Evolutionary conservation across 2,113 vertebrate species (phyloP).

Genomic region (Lynx canadensis): DNA sequence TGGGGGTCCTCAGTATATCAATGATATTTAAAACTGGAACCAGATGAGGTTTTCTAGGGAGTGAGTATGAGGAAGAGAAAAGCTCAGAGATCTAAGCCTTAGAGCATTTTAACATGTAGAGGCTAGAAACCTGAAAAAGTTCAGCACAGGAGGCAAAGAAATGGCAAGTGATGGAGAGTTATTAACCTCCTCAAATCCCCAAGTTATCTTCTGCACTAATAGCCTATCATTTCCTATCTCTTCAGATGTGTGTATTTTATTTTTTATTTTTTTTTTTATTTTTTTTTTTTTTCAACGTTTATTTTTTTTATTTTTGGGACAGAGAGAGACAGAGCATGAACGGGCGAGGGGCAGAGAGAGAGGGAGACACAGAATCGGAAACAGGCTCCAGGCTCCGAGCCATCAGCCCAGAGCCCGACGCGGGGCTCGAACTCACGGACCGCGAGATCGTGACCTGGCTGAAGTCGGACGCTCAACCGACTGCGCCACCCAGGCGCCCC

Average conservation of each 20-base stretch:
- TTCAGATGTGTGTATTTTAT: background rate
- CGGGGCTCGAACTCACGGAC: too few relatives aligned
- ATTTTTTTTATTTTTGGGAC: too few relatives aligned
- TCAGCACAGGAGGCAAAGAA: background rate
- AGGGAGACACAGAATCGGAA: too few relatives aligned
- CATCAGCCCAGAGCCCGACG: too few relatives aligned
- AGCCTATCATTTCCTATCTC: background rate
- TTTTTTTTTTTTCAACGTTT: too few relatives aligned
- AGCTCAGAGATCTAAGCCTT: background rate
- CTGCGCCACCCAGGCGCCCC: too few relatives aligned
- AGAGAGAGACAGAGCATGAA: too few relatives aligned
- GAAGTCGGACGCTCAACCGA: too few relatives aligned
- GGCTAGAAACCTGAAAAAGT: background rate
- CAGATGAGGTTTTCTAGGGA: background rate
- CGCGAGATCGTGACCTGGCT: too few relatives aligned
- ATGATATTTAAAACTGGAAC: background rate
- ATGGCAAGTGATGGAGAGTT: background rate
- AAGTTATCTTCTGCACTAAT: background rate
- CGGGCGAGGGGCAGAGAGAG: too few relatives aligned
- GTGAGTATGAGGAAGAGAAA: background rate
- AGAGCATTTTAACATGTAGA: background rate
- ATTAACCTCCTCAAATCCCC: background rate
- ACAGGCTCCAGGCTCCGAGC: too few relatives aligned
- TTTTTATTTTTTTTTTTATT: too few relatives aligned
- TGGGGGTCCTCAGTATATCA: background rate